A percentile compares a stretch with the other conserved stretches of the same genome.
phyloP scores from a whole-genome alignment of 2,113 vertebrate species.

The Apteryx mantelli region DNA sequence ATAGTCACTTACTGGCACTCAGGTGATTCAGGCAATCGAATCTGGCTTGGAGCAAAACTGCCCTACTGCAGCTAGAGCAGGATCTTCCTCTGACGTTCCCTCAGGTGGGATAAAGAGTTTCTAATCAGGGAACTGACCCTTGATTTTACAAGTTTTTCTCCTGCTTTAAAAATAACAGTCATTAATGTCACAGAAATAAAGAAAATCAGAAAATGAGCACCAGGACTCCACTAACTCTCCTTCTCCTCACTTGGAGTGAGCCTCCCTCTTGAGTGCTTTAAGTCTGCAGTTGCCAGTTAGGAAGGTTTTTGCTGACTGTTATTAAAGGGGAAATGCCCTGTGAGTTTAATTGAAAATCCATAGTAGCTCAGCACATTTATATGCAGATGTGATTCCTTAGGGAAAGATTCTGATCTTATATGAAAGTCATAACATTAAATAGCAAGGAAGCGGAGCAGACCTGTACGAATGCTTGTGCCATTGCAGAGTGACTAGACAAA shows the following conservation, averaged over 20 bases:
- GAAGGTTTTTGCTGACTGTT: neutral
- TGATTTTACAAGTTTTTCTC: neutral
- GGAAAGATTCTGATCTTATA: neutral
- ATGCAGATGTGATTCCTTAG: neutral
- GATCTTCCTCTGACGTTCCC: neutral
- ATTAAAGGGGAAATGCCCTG: neutral
- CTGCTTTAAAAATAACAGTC: neutral
- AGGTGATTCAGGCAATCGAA: neutral
- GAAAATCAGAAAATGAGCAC: neutral
- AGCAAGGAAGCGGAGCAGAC: too few relatives aligned
- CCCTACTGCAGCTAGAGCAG: neutral
- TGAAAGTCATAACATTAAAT: neutral
- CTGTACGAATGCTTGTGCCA: neutral
- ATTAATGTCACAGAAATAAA: neutral
- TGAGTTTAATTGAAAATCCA: neutral
- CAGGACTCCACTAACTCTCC: too few relatives aligned
- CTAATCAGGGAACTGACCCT: neutral
- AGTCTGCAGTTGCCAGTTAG: neutral
- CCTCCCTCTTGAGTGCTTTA: neutral
- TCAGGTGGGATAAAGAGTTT: neutral
- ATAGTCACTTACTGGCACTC: neutral
- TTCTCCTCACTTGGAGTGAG: neutral
- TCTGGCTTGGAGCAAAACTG: neutral
- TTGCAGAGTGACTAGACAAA: neutral
- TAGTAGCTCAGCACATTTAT: neutral